Evolutionary conservation across 2,888 invertebrate species (phyloP), one percentile per base, ranked within the genome.

Genomic region (Chrysodeixis includens): DNA sequence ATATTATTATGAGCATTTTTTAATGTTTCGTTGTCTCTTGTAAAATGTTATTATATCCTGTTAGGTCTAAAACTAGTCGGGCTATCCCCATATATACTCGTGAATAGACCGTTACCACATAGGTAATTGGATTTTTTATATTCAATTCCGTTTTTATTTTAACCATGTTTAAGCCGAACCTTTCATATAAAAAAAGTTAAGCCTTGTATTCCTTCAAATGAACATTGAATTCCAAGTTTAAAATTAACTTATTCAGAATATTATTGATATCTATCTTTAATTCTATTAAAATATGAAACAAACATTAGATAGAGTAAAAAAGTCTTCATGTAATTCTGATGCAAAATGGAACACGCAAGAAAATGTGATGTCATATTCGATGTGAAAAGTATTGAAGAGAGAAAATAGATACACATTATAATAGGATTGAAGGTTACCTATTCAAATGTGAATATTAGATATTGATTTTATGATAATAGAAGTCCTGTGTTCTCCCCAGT

Each of bases 391-490:
- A 81, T 82, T 83, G 81, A 84, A 83, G 85, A 81, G 83, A 86
- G 82, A 82, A 83, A 49, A 84, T 74, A 79, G 71, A 72, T 69
- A 65, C 74, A 70, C 71, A 32, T 54, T 54, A 68, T 65, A 58
- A 69, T 56, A 56, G 66, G 66, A 26, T 52, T 63, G 57, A 67
- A 40, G 54, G 18, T 52, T 64, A 65, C 59, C 65, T 71, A 88
- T 88, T 85, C 83, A 85, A 83, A 88, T 86, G 74, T 67, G 75
- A 70, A 83, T 83, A 85, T 85, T 78, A 82, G 74, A 78, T 87
- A 88, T 88, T 82, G 88, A 86, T 87, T 88, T 86, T 85, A 86
- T 87, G 85, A 76, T 84, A 86, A 87, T 85, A 76, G 66, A 30
- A 35, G 60, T 60, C 68, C 70, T 70, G 60, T 51, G 52, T 54